phyloP scores from a whole-genome alignment of 1,140 invertebrate genomes.

The Leguminivora glycinivorella region DNA sequence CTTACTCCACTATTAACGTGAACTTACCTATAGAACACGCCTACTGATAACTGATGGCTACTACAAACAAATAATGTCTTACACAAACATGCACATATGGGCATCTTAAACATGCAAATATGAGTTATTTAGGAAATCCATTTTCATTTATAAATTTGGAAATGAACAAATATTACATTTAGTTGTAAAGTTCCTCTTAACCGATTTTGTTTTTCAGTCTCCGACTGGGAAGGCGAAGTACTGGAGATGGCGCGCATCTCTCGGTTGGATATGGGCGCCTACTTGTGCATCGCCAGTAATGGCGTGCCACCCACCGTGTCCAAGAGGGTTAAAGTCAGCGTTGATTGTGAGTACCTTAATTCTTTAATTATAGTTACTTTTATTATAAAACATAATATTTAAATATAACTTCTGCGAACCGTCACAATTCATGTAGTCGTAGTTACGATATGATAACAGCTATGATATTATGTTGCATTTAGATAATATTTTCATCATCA shows the following conservation, averaged over 20 bases:
- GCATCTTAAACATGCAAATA: too few species aligned
- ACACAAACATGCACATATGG: too few species aligned
- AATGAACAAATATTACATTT: background rate
- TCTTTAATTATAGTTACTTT: background rate
- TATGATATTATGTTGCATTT: too few species aligned
- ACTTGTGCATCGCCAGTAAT: slow-evolving; percentile 92
- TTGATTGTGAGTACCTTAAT: slow-evolving; percentile 90
- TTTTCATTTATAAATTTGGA: background rate
- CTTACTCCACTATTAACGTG: too few species aligned
- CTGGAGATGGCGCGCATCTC: slow-evolving; percentile 92
- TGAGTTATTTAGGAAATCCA: too few species aligned
- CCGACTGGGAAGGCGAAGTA: slow-evolving; percentile 90
- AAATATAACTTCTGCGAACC: too few species aligned
- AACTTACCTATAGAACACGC: too few species aligned
- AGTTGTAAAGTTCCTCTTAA: slow-evolving; percentile 14
- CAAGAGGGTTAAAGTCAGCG: slow-evolving; percentile 95
- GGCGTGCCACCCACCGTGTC: slow-evolving; percentile 89
- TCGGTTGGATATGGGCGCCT: slow-evolving; percentile 93
- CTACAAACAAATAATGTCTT: too few species aligned
- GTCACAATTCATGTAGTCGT: too few species aligned
- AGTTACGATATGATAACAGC: too few species aligned
- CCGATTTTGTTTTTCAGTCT: slow-evolving; percentile 78
- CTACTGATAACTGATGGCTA: too few species aligned
- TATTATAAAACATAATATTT: background rate
- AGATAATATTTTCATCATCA: too few species aligned